phyloP scores from a whole-genome alignment of 2,888 invertebrate species.

The Chrysolina haemoptera region DNA sequence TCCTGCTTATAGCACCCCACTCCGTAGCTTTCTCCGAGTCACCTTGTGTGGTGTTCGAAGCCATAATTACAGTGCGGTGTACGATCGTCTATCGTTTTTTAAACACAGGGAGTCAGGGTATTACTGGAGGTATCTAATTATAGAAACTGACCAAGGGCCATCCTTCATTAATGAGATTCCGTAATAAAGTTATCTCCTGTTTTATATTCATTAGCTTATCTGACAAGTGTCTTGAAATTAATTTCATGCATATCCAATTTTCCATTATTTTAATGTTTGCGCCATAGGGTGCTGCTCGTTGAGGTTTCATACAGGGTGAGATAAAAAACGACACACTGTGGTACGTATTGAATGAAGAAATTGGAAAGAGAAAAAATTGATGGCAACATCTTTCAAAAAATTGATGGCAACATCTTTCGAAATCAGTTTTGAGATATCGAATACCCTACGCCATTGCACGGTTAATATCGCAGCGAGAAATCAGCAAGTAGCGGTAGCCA shows the following conservation, averaged over 20 bases:
- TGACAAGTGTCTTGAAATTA: conserved; percentile 41
- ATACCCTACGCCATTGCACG: too few relatives aligned
- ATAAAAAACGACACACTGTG: background rate
- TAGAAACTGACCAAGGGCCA: conserved; percentile 39
- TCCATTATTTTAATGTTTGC: conserved; percentile 44
- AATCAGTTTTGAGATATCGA: too few relatives aligned
- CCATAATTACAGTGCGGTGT: conserved; percentile 20
- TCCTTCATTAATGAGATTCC: conserved; percentile 42
- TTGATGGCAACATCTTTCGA: too few relatives aligned
- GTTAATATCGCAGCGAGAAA: too few relatives aligned
- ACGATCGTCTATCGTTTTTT: conserved; percentile 5
- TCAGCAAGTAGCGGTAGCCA: too few relatives aligned
- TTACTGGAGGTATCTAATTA: conserved; percentile 32
- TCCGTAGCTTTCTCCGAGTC: conserved; percentile 6
- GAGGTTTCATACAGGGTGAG: conserved; percentile 13
- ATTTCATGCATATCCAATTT: conserved; percentile 48
- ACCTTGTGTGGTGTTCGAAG: conserved; percentile 22
- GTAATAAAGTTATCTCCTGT: conserved; percentile 49
- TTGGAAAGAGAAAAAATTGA: too few relatives aligned
- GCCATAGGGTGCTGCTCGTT: conserved; percentile 14
- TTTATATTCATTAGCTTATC: conserved; percentile 49
- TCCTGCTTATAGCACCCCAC: background rate
- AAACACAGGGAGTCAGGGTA: conserved; percentile 18
- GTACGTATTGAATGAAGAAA: background rate
- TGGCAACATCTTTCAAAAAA: too few relatives aligned